Evolutionary conservation across 1,140 invertebrate species (phyloP).

Genomic region (Coelopa frigida): DNA sequence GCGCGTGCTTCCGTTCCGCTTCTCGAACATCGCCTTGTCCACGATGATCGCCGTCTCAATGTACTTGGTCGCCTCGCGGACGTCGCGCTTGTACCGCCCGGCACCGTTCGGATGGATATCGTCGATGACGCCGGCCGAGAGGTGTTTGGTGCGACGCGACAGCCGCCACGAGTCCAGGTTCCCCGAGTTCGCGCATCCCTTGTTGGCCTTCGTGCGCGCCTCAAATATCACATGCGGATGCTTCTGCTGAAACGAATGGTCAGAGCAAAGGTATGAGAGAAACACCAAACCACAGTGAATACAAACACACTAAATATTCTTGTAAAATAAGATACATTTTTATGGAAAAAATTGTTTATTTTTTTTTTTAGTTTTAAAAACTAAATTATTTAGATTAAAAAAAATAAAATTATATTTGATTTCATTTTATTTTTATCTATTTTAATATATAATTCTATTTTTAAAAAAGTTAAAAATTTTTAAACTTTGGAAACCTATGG

Average conservation of each 20-base stretch:
- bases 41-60: constrained; percentile 87
- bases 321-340: no score
- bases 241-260: constrained; percentile 71
- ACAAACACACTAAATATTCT: no score
- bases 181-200: constrained; percentile 77
- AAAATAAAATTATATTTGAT: no score
- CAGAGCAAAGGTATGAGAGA: constrained; percentile 13
- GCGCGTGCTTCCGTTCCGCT: constrained; percentile 80
- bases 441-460: no score
- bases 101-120: constrained; percentile 46
- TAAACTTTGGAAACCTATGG: no score
- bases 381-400: no score
- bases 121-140: constrained; percentile 45
- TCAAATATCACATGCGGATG: constrained; percentile 95
- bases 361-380: no score
- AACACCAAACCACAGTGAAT: no score
- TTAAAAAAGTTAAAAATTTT: no score
- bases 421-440: no score
- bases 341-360: no score
- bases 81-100: constrained; percentile 62
- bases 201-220: constrained; percentile 75
- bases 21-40: constrained; percentile 91
- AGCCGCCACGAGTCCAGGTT: constrained; percentile 64
- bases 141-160: constrained; percentile 56
- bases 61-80: constrained; percentile 81